phyloP scores from a whole-genome alignment of 2,888 invertebrate species.

The Acanthopleura granulata region DNA sequence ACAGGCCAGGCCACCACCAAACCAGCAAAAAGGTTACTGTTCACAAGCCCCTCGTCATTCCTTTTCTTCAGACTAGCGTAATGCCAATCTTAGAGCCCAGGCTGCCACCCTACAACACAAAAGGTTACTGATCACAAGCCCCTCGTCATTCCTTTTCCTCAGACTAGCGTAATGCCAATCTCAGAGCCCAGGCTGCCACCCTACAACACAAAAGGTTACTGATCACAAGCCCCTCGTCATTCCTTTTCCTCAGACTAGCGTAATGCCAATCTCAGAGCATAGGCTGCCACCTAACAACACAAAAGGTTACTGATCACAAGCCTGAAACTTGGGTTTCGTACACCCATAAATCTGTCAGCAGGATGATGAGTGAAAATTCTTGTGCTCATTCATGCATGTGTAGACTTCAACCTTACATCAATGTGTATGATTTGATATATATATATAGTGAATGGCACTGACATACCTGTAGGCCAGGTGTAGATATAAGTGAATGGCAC shows the following conservation, averaged over 20 bases:
- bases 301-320: slow-evolving; percentile 49
- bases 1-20: slow-evolving; percentile 50
- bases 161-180: slow-evolving; percentile 62
- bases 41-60: slow-evolving; percentile 53
- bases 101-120: slow-evolving; percentile 51
- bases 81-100: slow-evolving; percentile 21
- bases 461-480: too few species aligned
- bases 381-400: too few species aligned
- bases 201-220: slow-evolving; percentile 63
- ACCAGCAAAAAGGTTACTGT: slow-evolving; percentile 62
- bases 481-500: too few species aligned
- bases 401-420: too few species aligned
- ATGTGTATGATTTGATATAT: too few species aligned
- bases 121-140: slow-evolving; percentile 26
- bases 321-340: too few species aligned
- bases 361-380: too few species aligned
- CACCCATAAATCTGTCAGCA: too few species aligned
- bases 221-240: slow-evolving; percentile 35
- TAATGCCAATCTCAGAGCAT: slow-evolving; percentile 63
- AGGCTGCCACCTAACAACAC: slow-evolving; percentile 63
- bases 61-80: slow-evolving; percentile 64
- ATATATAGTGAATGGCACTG: too few species aligned
- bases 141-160: slow-evolving; percentile 65
- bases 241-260: slow-evolving; percentile 68
- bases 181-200: slow-evolving; percentile 62